phyloP scores from a whole-genome alignment of 2,113 vertebrate species.

The Verasper variegatus region DNA sequence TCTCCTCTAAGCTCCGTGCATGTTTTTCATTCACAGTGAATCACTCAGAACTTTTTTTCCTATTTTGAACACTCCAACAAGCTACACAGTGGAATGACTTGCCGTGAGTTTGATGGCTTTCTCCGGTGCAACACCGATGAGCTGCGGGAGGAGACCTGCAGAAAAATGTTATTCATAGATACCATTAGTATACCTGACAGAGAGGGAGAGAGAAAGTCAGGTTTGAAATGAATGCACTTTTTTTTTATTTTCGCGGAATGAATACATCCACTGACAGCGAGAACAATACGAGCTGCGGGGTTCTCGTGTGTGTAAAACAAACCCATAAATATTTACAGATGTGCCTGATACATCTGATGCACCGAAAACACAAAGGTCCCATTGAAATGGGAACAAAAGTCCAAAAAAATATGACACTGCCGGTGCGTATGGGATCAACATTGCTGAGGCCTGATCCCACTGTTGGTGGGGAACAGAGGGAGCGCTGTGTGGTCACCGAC shows the following conservation, averaged over 20 bases:
- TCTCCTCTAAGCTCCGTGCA: slow-evolving; percentile 36
- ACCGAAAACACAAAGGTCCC: slow-evolving; percentile 63
- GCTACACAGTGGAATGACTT: slow-evolving; percentile 82
- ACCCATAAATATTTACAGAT: slow-evolving; percentile 79
- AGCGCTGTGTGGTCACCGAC: slow-evolving; percentile 76
- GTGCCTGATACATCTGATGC: slow-evolving; percentile 69
- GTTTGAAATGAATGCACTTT: slow-evolving; percentile 65
- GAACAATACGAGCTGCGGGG: slow-evolving; percentile 67
- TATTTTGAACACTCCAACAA: slow-evolving; percentile 38
- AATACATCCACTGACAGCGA: slow-evolving; percentile 63
- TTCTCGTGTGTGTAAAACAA: slow-evolving; percentile 69
- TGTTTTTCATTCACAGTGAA: slow-evolving; percentile 59
- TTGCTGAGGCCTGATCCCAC: slow-evolving; percentile 59
- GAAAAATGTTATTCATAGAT: slow-evolving; percentile 78
- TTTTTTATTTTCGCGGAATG: slow-evolving; percentile 52
- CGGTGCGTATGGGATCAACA: slow-evolving; percentile 60
- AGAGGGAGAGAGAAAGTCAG: slow-evolving; percentile 39
- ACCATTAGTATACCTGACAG: slow-evolving; percentile 71
- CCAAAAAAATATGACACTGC: slow-evolving; percentile 73
- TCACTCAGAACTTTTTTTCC: slow-evolving; percentile 44
- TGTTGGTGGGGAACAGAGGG: slow-evolving; percentile 74
- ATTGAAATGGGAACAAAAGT: slow-evolving; percentile 61
- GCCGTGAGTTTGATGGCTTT: slow-evolving; percentile 98
- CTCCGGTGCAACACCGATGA: slow-evolving; percentile 97
- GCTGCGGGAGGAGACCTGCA: slow-evolving; percentile 95